Percentiles rank a stretch among this genome's conserved stretches.
Evolutionary conservation across 2,888 invertebrate genomes (phyloP).

Genomic region (Sinhomidia bicolor): DNA sequence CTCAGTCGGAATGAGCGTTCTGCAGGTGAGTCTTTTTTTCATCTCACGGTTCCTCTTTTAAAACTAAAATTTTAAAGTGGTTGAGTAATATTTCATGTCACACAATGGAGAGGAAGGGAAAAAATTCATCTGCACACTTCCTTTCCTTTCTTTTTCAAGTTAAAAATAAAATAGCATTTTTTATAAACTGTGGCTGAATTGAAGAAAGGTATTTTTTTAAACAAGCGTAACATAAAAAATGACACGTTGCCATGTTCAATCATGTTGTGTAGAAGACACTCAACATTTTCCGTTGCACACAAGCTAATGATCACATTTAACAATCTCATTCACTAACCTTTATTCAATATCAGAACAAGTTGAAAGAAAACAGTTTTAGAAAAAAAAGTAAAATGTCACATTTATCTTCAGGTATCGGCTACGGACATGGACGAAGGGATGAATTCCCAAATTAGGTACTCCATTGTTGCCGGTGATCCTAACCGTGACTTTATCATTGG

Average conservation of each 20-base stretch:
- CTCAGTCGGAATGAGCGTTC: constrained; percentile 94
- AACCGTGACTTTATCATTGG: constrained; percentile 95
- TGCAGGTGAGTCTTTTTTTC: constrained; percentile 87
- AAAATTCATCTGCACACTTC: not conserved
- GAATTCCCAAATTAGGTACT: constrained; percentile 95
- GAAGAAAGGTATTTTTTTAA: not conserved
- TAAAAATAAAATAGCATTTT: not conserved
- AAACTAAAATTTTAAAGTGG: not conserved
- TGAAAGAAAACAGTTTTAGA: not conserved
- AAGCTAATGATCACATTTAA: not conserved
- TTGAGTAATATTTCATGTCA: constrained; percentile 23
- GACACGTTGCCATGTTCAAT: constrained; percentile 52
- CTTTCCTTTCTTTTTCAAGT: not conserved
- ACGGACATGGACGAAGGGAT: constrained; percentile 93
- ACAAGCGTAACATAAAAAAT: constrained; percentile 58
- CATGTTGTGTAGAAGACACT: not conserved
- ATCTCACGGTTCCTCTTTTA: too few species aligned
- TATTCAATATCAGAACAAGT: constrained; percentile 5
- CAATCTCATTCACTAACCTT: not conserved
- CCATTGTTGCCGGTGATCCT: constrained; percentile 93
- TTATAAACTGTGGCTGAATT: too few species aligned
- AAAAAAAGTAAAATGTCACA: constrained; percentile 61
- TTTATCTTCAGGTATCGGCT: constrained; percentile 88
- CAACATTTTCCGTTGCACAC: not conserved
- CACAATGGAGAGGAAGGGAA: constrained; percentile 5